Percentiles rank a stretch among this genome's conserved stretches.
These are phyloP conservation scores for Eulimnadia texana DNA, from an alignment of 1,140 invertebrate species.

Conservation along the genomic window DNA sequence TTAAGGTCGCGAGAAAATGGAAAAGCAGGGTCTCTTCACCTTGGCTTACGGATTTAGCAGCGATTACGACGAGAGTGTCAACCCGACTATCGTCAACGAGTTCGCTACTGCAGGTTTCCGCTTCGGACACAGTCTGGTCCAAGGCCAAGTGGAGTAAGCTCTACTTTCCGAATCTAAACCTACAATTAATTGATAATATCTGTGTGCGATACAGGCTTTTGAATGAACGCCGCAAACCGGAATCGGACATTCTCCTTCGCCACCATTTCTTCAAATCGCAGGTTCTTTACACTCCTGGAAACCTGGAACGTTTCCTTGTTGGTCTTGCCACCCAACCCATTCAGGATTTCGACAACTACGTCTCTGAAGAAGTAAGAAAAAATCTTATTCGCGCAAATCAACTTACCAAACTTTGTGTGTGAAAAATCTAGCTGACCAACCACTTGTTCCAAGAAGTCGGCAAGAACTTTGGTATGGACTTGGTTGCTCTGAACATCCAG, in stretches of 20 bases:
- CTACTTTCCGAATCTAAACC: background rate
- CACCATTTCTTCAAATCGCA: conserved; percentile 17
- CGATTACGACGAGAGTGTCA: conserved; percentile 40
- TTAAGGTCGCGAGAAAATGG: conserved; percentile 21
- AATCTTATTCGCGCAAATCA: background rate
- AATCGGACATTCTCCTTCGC: conserved; percentile 8
- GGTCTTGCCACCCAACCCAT: conserved; percentile 19
- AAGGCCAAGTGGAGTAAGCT: conserved; percentile 57
- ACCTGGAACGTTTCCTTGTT: conserved; percentile 22
- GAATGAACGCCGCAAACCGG: conserved; percentile 7
- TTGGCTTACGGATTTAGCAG: conserved; percentile 22
- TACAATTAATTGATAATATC: too few species aligned
- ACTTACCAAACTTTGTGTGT: too few species aligned
- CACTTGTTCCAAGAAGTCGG: conserved; percentile 30
- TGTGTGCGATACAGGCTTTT: conserved; percentile 8
- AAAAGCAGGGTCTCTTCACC: conserved; percentile 22
- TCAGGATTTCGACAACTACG: conserved; percentile 16
- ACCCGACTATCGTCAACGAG: conserved; percentile 65
- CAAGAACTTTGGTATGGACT: conserved; percentile 31
- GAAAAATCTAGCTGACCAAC: conserved; percentile 31
- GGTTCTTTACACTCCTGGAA: conserved; percentile 17
- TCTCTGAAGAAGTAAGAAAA: conserved; percentile 16
- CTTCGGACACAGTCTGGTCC: conserved; percentile 71
- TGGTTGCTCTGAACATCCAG: conserved; percentile 33
- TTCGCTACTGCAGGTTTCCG: conserved; percentile 77